Evolutionary conservation across 2,797 vertebrate genomes (phyloP), one percentile per base, ranked within the genome.

Genomic region (Cephalopachus bancanus): DNA sequence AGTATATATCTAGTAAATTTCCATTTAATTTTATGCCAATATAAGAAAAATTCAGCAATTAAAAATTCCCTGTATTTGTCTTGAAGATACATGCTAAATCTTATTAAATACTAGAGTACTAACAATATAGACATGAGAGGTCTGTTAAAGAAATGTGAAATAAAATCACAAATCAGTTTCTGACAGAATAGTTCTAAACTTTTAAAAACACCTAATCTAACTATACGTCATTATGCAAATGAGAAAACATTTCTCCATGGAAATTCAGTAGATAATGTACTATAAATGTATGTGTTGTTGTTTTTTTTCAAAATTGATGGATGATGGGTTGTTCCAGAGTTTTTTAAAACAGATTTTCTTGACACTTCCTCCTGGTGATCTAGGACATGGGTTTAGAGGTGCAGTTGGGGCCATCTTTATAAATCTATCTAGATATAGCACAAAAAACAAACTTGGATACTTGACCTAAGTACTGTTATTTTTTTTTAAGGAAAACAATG

Each of bases 401-500:
- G 2, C 3, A 67, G 26, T 22, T 92, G 12, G 8, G 7, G 16
- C 33, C 19, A 17, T 78, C 20, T 89, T 83, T 62, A 7, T 10
- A 93, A 19, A 60, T 2, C 44, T 33, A 28, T 28, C 28, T 89
- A 51, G 2, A n/a, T 67, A 37, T 15, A 67, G 51, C 33, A 12
- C 28, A 55, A 28, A 91, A 44, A 15, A 12, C 8, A 84, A 69
- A 80, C 1, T 84, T 22, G 24, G 14, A 44, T 64, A 44, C 1
- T 81, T 89, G 65, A 57, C 28, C 11, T 59, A 78, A 65, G 44
- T 71, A 37, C 5, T 12, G 37, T 92, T 87, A 55, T 89, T 93
- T 93, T 89, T 93, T 93, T 95, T 15, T 74, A 9, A 84, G 5
- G 17, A 71, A 94, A 86, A 76, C 8, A 79, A 12, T 57, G 74